phyloP scores from a whole-genome alignment of 2,888 invertebrate species.

The Rhogogaster chlorosoma region DNA sequence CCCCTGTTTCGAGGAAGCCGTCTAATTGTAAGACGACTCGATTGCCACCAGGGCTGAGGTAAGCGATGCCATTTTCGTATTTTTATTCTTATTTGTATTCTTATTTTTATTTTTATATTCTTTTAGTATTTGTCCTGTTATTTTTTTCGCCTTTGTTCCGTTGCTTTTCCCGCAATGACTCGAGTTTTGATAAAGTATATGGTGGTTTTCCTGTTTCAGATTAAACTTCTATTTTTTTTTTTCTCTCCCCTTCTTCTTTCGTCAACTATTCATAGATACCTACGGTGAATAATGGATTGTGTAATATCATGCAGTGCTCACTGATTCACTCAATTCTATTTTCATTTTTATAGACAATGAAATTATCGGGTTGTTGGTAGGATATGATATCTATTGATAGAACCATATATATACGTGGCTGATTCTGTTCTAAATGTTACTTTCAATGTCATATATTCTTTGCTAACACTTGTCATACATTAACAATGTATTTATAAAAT shows the following conservation, averaged over 20 bases:
- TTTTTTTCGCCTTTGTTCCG: neutral
- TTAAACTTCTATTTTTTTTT: neutral
- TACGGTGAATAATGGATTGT: neutral
- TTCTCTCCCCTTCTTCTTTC: neutral
- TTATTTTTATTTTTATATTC: neutral
- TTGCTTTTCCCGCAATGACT: neutral
- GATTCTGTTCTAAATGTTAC: too few relatives aligned
- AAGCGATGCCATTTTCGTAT: conserved; percentile 14
- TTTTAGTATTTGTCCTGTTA: neutral
- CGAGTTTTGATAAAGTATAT: neutral
- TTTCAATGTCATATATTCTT: too few relatives aligned
- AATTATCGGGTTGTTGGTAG: neutral
- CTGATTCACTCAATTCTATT: neutral
- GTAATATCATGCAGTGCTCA: neutral
- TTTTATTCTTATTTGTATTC: neutral
- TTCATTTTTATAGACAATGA: neutral
- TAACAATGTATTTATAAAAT: too few relatives aligned
- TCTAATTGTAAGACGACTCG: neutral
- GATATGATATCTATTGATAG: neutral
- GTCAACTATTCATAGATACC: neutral
- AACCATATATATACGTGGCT: too few relatives aligned
- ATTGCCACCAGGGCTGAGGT: neutral
- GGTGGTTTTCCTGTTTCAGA: neutral
- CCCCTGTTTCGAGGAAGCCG: conserved; percentile 19
- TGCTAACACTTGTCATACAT: too few relatives aligned